Evolutionary conservation across 2,888 invertebrate genomes (phyloP).

Genomic region (Ptychoptera contaminata): DNA sequence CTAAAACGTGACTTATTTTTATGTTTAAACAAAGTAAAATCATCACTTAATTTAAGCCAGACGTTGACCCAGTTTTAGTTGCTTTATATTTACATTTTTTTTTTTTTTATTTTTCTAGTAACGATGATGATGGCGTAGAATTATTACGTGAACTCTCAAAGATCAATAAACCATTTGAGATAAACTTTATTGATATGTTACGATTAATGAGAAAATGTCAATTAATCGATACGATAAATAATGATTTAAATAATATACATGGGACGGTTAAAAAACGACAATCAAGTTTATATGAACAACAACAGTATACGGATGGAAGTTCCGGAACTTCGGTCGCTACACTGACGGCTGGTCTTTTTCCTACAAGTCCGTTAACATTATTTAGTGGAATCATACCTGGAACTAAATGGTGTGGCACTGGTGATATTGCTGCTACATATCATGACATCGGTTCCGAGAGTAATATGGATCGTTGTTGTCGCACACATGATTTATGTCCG

Average conservation of each 20-base stretch:
- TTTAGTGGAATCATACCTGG: conserved; percentile 73
- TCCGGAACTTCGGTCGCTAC: neutral
- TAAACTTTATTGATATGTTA: conserved; percentile 59
- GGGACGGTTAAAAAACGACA: neutral
- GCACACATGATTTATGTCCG: conserved; percentile 82
- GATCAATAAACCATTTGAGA: conserved; percentile 44
- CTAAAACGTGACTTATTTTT: too few relatives aligned
- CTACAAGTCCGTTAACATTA: conserved; percentile 51
- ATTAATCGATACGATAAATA: conserved; percentile 34
- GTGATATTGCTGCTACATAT: conserved; percentile 70
- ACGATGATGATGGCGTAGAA: conserved; percentile 48
- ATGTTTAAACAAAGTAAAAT: too few relatives aligned
- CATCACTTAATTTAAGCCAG: too few relatives aligned
- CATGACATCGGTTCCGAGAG: conserved; percentile 63
- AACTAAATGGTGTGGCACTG: conserved; percentile 86
- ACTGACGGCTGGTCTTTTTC: conserved; percentile 31
- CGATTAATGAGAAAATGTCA: conserved; percentile 68
- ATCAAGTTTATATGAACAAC: conserved; percentile 4
- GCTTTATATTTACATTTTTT: too few relatives aligned
- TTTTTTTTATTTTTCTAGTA: conserved; percentile 31
- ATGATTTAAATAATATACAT: conserved; percentile 4
- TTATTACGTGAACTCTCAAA: conserved; percentile 45
- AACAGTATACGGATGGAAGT: neutral
- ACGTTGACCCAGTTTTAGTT: too few relatives aligned
- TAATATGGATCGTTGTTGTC: conserved; percentile 67